Conservation (phyloP, 2,113 vertebrate species). For the Gymnobelideus leadbeateri region DNA sequence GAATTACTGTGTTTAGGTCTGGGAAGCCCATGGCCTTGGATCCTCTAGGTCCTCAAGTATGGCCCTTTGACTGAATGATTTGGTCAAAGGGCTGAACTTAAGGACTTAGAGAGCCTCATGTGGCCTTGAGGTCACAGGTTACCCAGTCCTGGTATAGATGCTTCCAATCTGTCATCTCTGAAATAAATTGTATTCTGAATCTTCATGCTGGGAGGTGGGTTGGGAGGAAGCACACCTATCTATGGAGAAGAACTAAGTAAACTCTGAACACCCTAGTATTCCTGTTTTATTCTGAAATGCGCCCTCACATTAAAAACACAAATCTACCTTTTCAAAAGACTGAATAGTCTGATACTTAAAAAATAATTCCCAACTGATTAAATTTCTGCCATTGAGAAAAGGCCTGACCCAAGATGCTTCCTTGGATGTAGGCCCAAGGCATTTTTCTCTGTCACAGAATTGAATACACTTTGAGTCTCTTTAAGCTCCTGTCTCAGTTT, state of each 20-base stretch:
- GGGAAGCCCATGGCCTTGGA: too few species aligned
- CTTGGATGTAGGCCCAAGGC: not conserved
- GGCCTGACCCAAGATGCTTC: not conserved
- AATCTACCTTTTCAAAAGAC: not conserved
- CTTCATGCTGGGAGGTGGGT: not conserved
- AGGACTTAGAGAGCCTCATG: too few species aligned
- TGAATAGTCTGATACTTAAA: not conserved
- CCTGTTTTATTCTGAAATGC: not conserved
- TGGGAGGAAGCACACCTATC: not conserved
- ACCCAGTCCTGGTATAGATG: not conserved
- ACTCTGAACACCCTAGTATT: not conserved
- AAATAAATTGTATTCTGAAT: not conserved
- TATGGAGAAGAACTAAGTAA: not conserved
- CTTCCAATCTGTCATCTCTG: not conserved
- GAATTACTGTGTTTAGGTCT: not conserved
- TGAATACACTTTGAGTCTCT: not conserved
- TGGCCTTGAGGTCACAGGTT: too few species aligned
- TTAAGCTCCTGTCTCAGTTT: slow-evolving; percentile 1
- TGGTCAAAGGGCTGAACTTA: too few species aligned
- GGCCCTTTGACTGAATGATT: too few species aligned
- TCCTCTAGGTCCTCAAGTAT: too few species aligned
- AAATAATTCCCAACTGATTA: not conserved
- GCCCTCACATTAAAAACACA: not conserved
- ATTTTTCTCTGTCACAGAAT: not conserved
- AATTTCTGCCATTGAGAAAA: not conserved